These are phyloP conservation scores for Nysson spinosus DNA, from an alignment of 2,888 invertebrate species.

Conservation along the genomic window DNA sequence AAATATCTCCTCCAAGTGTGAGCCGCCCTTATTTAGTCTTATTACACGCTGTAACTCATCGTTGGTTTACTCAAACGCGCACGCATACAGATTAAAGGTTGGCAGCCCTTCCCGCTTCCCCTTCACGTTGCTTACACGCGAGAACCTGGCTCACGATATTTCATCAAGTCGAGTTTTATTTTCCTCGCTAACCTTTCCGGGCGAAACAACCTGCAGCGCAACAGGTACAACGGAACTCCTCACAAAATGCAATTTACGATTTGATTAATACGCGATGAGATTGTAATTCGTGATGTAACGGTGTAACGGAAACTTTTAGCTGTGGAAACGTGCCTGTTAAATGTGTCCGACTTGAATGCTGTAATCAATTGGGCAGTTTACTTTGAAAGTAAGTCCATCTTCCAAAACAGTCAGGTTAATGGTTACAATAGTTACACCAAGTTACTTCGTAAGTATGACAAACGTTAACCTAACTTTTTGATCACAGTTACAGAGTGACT, in stretches of 20 bases:
- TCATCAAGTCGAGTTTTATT: slow-evolving; percentile 29
- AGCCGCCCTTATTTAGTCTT: slow-evolving; percentile 36
- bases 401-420: no score
- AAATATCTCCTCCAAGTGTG: neutral
- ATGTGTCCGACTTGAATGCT: neutral
- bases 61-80: slow-evolving; percentile 47
- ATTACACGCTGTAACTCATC: slow-evolving; percentile 48
- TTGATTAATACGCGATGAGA: slow-evolving; percentile 29
- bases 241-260: slow-evolving; percentile 37
- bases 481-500: no score
- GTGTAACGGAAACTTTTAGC: neutral
- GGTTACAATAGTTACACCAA: no score
- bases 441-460: no score
- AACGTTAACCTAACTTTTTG: no score
- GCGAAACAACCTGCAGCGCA: slow-evolving; percentile 25
- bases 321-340: neutral
- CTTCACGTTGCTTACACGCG: slow-evolving; percentile 19
- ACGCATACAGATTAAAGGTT: slow-evolving; percentile 36
- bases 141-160: slow-evolving; percentile 33
- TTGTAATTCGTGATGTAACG: neutral
- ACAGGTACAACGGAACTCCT: slow-evolving; percentile 41
- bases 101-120: slow-evolving; percentile 19
- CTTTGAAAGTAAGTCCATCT: no score
- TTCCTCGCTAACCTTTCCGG: slow-evolving; percentile 41
- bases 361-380: no score